Evolutionary conservation across 2,113 vertebrate species (phyloP), one percentile per base, ranked within the genome.

Genomic region (Anser cygnoides): DNA sequence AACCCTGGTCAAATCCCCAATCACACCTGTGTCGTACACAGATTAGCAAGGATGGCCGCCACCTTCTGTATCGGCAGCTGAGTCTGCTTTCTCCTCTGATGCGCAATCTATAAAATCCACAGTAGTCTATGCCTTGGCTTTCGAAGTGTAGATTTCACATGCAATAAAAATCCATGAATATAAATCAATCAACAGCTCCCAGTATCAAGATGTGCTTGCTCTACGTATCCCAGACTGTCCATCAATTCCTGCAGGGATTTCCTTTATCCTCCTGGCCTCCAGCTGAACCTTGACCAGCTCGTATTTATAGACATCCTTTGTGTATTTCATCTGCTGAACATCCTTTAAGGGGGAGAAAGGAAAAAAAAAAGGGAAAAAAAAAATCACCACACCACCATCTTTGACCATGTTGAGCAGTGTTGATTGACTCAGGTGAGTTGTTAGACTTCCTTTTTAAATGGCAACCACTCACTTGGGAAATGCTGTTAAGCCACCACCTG

Each of bases 121-220:
- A 21, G 19, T 0, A n/a, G 16, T 8, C 44, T 11, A 6, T 55
- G 43, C 76, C 73, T 87, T 3, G 1, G n/a, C 28, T 58, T 86
- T 55, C 76, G 73, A 67, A 43, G 52, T 3, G 13, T 26, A 41
- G 16, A 35, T 87, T 74, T 52, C 83, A 29, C 10, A 11, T 3
- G 18, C 39, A 65, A 10, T 23, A 63, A 15, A 81, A 78, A n/a
- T 35, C 72, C 2, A 9, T 0, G 2, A 52, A 35, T 57, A 43
- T 3, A 0, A 6, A 80, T 44, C 7, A 1, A 61, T 9, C 28
- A 33, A 17, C 50, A 84, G 67, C 71, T 90, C 44, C 67, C 22
- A 9, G 6, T 28, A 25, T 13, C 0, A 0, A 31, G 22, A 33
- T 52, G 28, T 0, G 3, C n/a, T 75, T 50, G 50, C 58, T 78